These are phyloP conservation scores for Drosophila neotestacea DNA, from an alignment of 2,888 invertebrate species.

Conservation along the genomic window DNA sequence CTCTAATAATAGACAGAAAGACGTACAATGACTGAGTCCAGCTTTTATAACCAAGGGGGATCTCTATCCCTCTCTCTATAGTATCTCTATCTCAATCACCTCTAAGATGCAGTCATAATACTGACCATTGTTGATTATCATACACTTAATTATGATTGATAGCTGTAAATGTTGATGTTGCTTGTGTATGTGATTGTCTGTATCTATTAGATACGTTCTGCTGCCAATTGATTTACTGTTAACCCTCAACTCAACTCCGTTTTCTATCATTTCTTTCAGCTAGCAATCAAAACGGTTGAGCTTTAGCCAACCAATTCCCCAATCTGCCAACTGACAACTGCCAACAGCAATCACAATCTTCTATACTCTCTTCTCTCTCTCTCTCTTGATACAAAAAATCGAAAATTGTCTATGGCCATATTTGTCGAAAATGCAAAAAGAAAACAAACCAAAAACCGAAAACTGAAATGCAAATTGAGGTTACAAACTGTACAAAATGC, in stretches of 20 bases:
- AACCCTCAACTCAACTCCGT: constrained; percentile 38
- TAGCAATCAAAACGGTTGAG: constrained; percentile 58
- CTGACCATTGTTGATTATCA: constrained; percentile 78
- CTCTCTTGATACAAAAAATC: constrained; percentile 16
- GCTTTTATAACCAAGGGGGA: neutral
- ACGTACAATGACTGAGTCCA: constrained; percentile 21
- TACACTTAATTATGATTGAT: constrained; percentile 80
- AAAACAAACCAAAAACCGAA: neutral
- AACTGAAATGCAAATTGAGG: constrained; percentile 68
- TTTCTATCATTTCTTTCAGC: constrained; percentile 28
- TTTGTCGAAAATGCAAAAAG: constrained; percentile 41
- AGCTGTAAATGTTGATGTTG: constrained; percentile 73
- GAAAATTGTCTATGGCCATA: constrained; percentile 59
- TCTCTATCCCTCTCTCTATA: neutral
- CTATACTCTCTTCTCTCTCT: neutral
- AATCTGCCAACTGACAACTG: constrained; percentile 4
- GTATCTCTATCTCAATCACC: neutral
- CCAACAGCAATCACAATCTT: constrained; percentile 42
- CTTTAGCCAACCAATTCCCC: constrained; percentile 4
- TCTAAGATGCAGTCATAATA: constrained; percentile 56
- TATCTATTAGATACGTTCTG: constrained; percentile 67
- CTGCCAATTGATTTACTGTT: constrained; percentile 74
- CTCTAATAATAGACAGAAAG: constrained; percentile 62
- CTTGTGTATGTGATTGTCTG: constrained; percentile 23
- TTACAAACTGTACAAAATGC: constrained; percentile 61